Evolutionary conservation across 2,888 invertebrate species (phyloP), one percentile per base, ranked within the genome.

Genomic region (Autographa pulchrina): DNA sequence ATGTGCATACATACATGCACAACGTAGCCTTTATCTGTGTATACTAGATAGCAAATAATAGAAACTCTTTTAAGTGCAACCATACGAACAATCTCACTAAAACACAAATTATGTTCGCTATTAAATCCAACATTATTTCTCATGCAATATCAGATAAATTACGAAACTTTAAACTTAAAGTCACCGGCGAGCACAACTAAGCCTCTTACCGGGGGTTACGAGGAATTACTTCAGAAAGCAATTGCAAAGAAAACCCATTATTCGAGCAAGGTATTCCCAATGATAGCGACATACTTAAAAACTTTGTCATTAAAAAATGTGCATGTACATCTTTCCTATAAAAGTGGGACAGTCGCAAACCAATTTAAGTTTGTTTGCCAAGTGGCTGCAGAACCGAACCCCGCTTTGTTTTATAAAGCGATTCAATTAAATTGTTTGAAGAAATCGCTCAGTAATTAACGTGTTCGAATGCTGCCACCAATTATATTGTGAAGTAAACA

Each of bases 301-400:
- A 83, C 60, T 81, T 80, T 80, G 71, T 74, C 77, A 76, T 82
- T 76, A 77, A 82, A 80, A 81, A 77, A 82, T 83, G 80, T 76
- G 77, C 77, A 76, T 75, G 74, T 84, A 80, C 77, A 84, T 81
- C 69, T 67, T 68, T 43, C 16, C n/a, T 65, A 58, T 65, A 25
- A 59, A 74, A 75, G 65, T 70, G 54, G 72, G 52, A 65, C 74
- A 77, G 52, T 67, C 66, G 68, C 70, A 80, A 91, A 90, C 91
- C 91, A 91, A 92, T 92, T 86, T 91, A 92, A 92, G 90, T 91
- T 86, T 86, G 90, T 91, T 89, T 87, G 86, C 78, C 59, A 84
- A 87, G 88, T 88, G 86, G 83, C 85, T 85, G 77, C 72, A 60
- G 74, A 41, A 72, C 71, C 68, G 78, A 81, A 72, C 74, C 75